Evolutionary conservation across 2,113 vertebrate species (phyloP).

Genomic region (Nestor notabilis): DNA sequence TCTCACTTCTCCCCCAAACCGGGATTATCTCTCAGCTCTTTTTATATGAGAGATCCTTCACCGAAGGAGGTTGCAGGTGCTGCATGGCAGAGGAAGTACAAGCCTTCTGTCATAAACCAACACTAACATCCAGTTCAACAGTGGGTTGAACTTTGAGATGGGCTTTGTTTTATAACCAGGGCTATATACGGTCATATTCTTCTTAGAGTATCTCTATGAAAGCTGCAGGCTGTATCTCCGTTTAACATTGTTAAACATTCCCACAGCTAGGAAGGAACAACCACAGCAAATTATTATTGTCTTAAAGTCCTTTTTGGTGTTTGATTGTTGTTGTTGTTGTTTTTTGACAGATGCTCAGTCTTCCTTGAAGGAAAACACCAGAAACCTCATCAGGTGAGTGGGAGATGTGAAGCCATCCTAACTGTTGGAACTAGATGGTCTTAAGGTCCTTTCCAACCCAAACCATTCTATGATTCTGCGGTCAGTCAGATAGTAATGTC

Average conservation of each 20-base stretch:
- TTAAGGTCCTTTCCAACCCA: neutral
- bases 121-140: accelerated
- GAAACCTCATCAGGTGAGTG: neutral
- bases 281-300: neutral
- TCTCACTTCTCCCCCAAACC: neutral
- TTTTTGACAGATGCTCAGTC: neutral
- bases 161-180: neutral
- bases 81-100: neutral
- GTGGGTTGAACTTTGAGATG: neutral
- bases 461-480: neutral
- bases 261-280: neutral
- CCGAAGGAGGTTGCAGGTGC: neutral
- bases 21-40: neutral
- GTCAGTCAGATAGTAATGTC: neutral
- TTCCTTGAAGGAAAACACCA: neutral
- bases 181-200: neutral
- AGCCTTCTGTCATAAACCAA: neutral
- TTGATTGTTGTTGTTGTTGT: neutral
- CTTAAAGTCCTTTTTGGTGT: neutral
- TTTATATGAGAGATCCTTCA: neutral
- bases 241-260: neutral
- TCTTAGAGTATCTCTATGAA: neutral
- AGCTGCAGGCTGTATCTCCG: neutral
- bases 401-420: neutral
- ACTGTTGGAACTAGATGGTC: neutral